phyloP scores from a whole-genome alignment of 2,888 invertebrate genomes.

The Tinea trinotella region DNA sequence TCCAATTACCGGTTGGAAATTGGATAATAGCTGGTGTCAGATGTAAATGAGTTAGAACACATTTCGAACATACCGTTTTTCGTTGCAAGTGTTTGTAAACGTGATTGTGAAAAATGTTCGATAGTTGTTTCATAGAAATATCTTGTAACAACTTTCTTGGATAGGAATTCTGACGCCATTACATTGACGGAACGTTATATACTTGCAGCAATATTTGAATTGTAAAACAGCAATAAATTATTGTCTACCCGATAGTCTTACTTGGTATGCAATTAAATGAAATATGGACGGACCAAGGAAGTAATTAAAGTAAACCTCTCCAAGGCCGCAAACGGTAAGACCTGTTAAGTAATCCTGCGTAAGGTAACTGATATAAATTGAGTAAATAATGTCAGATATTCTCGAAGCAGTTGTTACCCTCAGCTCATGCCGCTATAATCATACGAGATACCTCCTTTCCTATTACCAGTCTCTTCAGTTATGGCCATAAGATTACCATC shows the following conservation, averaged over 20 bases:
- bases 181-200: not conserved
- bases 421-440: slow-evolving; percentile 29
- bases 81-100: slow-evolving; percentile 6
- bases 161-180: not conserved
- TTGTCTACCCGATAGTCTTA: not conserved
- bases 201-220: not conserved
- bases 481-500: slow-evolving; percentile 50
- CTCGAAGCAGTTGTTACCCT: slow-evolving; percentile 25
- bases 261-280: slow-evolving; percentile 8
- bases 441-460: slow-evolving; percentile 36
- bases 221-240: slow-evolving; percentile 5
- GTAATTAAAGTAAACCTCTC: not conserved
- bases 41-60: slow-evolving; percentile 15
- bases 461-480: slow-evolving; percentile 47
- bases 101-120: not conserved
- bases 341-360: slow-evolving; percentile 12
- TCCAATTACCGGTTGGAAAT: slow-evolving; percentile 18
- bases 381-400: slow-evolving; percentile 1
- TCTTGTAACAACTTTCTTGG: not conserved
- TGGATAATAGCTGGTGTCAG: slow-evolving; percentile 9
- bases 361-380: slow-evolving; percentile 9
- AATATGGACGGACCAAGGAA: not conserved
- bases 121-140: not conserved
- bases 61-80: not conserved
- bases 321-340: slow-evolving; percentile 18